Evolutionary conservation across 2,888 invertebrate genomes (phyloP).

Genomic region (Lacanobia oleracea): DNA sequence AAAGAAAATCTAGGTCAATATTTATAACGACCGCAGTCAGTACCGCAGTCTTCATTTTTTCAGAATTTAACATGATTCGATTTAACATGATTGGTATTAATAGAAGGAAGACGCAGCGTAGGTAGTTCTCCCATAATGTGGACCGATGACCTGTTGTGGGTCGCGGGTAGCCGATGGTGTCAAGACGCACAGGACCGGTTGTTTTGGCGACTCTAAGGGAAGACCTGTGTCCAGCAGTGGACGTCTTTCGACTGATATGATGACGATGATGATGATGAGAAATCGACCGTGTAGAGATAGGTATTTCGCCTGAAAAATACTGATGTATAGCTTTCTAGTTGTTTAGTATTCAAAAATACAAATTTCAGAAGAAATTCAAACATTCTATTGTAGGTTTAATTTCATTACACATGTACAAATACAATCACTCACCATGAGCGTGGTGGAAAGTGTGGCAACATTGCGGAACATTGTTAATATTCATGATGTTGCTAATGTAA

Average conservation of each 20-base stretch:
- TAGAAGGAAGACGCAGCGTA: no score
- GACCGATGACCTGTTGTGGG: no score
- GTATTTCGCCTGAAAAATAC: no score
- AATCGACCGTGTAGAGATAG: no score
- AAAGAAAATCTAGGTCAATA: neutral
- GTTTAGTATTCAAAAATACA: neutral
- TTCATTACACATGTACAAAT: constrained; percentile 41
- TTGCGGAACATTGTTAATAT: constrained; percentile 70
- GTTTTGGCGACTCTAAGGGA: no score
- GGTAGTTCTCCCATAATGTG: no score
- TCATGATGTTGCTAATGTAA: constrained; percentile 67
- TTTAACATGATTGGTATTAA: no score
- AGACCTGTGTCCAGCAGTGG: no score
- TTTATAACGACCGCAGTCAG: neutral
- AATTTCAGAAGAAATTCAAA: constrained; percentile 15
- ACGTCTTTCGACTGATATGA: no score
- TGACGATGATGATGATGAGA: no score
- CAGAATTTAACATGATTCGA: neutral
- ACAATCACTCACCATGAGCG: constrained; percentile 56
- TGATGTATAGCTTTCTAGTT: neutral
- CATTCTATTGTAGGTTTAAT: constrained; percentile 37
- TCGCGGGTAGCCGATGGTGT: no score
- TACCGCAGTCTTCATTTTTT: neutral
- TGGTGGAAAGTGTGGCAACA: constrained; percentile 63
- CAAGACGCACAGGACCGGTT: no score